phyloP scores from a whole-genome alignment of 2,113 vertebrate species.

The Corynorhinus townsendii region DNA sequence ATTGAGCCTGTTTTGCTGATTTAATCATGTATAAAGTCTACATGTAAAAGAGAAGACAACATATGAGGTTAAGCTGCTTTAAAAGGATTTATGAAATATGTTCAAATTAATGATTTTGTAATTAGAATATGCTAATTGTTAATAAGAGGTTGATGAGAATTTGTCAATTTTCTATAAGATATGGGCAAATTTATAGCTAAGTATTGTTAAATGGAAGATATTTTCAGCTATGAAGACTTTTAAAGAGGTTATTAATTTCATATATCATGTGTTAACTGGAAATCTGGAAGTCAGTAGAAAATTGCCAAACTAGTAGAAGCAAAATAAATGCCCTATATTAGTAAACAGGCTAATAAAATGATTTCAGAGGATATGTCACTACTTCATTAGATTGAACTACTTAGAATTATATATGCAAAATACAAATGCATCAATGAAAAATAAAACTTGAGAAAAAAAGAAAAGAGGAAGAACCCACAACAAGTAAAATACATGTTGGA shows the following conservation, averaged over 20 bases:
- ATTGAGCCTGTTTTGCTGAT: neutral
- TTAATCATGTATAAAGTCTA: neutral
- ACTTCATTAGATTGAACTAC: neutral
- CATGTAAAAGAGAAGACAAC: neutral
- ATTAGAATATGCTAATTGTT: neutral
- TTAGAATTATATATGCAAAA: neutral
- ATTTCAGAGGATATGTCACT: neutral
- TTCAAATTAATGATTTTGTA: neutral
- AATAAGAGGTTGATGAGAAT: neutral
- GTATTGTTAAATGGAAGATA: neutral
- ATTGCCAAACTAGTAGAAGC: neutral
- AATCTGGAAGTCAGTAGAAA: neutral
- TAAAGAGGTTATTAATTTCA: neutral
- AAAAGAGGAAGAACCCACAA: neutral
- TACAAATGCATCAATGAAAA: neutral
- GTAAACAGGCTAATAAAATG: neutral
- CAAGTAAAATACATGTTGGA: neutral
- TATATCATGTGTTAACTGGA: neutral
- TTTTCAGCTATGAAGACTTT: conserved; percentile 10
- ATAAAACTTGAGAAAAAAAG: neutral
- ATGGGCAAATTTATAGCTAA: neutral
- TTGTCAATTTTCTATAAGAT: conserved; percentile 9
- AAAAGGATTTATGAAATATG: neutral
- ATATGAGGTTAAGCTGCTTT: neutral
- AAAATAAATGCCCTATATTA: neutral